phyloP scores from a whole-genome alignment of 2,888 invertebrate genomes.

The Meliscaeva auricollis region DNA sequence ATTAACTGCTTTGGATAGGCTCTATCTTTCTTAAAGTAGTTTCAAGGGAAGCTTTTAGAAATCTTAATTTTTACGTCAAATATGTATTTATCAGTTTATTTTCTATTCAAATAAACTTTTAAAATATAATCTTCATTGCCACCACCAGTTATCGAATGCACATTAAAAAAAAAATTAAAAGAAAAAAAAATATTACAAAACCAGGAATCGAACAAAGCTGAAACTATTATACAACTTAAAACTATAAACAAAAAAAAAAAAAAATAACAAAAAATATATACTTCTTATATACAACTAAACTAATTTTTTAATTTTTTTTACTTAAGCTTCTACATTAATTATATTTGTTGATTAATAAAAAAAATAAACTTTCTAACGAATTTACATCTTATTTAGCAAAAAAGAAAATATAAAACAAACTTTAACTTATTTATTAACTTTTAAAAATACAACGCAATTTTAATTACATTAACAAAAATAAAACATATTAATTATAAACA shows the following conservation, averaged over 20 bases:
- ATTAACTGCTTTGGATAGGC: no score
- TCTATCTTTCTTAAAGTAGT: no score
- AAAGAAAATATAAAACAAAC: neutral
- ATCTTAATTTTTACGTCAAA: no score
- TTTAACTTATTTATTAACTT: constrained; percentile 20
- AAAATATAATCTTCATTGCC: neutral
- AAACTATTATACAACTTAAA: constrained; percentile 43
- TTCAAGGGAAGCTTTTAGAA: no score
- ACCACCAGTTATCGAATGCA: constrained; percentile 3
- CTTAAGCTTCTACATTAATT: constrained; percentile 24
- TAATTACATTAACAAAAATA: constrained; percentile 13
- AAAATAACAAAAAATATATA: neutral
- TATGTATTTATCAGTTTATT: no score
- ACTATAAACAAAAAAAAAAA: neutral
- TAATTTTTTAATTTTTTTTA: constrained; percentile 22
- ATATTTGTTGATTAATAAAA: constrained; percentile 39
- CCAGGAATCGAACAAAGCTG: constrained; percentile 51
- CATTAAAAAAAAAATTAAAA: neutral
- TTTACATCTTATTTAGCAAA: constrained; percentile 53
- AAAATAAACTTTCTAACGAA: constrained; percentile 57
- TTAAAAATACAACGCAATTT: constrained; percentile 22
- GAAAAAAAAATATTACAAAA: neutral
- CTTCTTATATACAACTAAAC: constrained; percentile 34
- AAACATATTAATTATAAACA: constrained; percentile 18
- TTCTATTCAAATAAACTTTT: neutral